Evolutionary conservation across 2,888 invertebrate genomes (phyloP).

Genomic region (Ectemnius continuus): DNA sequence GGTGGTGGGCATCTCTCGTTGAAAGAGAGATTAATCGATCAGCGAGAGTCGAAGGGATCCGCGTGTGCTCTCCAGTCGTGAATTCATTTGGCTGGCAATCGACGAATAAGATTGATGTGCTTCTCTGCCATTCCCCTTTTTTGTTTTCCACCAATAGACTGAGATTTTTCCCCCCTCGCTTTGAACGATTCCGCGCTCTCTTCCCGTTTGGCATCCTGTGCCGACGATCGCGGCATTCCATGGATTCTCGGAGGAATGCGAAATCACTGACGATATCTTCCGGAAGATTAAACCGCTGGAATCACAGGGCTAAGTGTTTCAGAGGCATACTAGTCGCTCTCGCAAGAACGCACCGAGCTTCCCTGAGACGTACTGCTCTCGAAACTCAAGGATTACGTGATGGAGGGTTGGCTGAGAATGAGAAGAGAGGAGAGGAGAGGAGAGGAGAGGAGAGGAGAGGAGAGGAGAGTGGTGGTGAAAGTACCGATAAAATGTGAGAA

Average conservation of each 20-base stretch:
- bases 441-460: too few relatives aligned
- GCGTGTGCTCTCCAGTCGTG: constrained; percentile 18
- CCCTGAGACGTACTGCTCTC: too few relatives aligned
- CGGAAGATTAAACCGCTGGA: constrained; percentile 7
- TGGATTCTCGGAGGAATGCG: not conserved
- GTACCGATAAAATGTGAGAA: not conserved
- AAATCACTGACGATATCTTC: not conserved
- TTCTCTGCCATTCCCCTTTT: not conserved
- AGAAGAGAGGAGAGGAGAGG: too few relatives aligned
- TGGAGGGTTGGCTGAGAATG: too few relatives aligned
- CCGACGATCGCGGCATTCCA: too few relatives aligned
- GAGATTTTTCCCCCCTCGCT: not conserved
- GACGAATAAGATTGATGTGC: constrained; percentile 54
- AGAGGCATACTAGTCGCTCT: not conserved
- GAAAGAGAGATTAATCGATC: constrained; percentile 51
- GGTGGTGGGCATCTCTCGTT: constrained; percentile 20
- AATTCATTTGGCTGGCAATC: constrained; percentile 57
- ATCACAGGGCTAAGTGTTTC: not conserved
- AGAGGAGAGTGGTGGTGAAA: too few relatives aligned
- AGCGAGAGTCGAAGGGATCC: constrained; percentile 18
- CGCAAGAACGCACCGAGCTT: too few relatives aligned
- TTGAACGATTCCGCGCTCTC: not conserved
- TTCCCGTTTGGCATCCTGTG: too few relatives aligned
- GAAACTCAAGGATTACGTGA: too few relatives aligned
- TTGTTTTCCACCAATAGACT: not conserved